Percentiles rank a stretch among this genome's conserved stretches.
phyloP scores from a whole-genome alignment of 2,797 vertebrate genomes.

The Phoxinus dragarum region DNA sequence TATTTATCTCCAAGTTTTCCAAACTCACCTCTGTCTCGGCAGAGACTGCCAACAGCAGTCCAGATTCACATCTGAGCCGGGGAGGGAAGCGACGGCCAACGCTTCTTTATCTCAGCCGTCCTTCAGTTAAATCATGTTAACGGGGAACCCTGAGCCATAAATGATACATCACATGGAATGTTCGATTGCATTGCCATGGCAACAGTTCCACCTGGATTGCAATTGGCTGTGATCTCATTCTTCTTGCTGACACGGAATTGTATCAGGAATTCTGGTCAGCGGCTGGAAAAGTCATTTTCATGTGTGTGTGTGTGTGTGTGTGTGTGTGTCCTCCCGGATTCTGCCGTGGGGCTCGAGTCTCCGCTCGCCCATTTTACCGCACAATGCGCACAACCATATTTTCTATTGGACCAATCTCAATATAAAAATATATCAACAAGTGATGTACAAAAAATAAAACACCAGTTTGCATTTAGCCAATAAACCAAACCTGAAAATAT shows the following conservation, averaged over 20 bases:
- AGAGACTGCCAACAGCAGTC: constrained; percentile 35
- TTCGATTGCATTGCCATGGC: constrained; percentile 85
- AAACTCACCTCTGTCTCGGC: constrained; percentile 25
- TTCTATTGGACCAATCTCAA: neutral
- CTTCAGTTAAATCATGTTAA: constrained; percentile 84
- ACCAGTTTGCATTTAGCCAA: too few relatives aligned
- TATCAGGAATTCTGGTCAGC: constrained; percentile 90
- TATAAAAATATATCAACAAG: neutral
- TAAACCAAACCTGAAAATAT: too few relatives aligned
- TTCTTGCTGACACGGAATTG: constrained; percentile 86
- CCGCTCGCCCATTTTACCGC: constrained; percentile 59
- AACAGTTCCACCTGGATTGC: constrained; percentile 83
- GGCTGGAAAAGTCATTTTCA: constrained; percentile 83
- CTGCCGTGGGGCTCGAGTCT: constrained; percentile 73
- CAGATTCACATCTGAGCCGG: constrained; percentile 38
- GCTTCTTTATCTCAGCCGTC: constrained; percentile 61
- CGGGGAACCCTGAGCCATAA: constrained; percentile 79
- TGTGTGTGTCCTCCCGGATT: too few relatives aligned
- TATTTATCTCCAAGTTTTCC: constrained; percentile 38
- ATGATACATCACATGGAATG: constrained; percentile 86
- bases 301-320: too few relatives aligned
- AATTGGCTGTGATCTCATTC: constrained; percentile 85
- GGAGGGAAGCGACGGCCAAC: constrained; percentile 37
- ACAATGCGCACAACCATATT: constrained; percentile 54
- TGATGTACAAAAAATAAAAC: neutral